Conservation (phyloP, 2,797 vertebrate genomes). For the Gila robusta region DNA sequence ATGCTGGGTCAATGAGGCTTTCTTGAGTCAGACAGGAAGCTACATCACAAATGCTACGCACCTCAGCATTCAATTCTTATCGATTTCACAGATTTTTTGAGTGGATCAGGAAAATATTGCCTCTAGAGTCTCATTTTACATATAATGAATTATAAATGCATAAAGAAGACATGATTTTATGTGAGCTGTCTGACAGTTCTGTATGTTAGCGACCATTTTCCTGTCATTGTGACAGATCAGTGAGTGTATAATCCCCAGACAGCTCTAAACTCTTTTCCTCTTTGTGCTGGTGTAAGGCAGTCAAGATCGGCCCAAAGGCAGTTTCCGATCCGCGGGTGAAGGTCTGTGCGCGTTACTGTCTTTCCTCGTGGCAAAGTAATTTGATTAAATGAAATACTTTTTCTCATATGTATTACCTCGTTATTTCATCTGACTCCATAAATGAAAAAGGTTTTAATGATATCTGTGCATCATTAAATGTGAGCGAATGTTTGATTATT, state of each 20-base stretch:
- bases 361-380: too few relatives aligned
- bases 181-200: neutral
- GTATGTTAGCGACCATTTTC: neutral
- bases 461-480: too few relatives aligned
- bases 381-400: too few relatives aligned
- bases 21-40: conserved; percentile 31
- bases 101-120: conserved; percentile 25
- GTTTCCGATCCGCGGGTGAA: too few relatives aligned
- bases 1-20: conserved; percentile 16
- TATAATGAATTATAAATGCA: conserved; percentile 12
- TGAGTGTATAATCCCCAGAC: neutral
- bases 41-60: conserved; percentile 3
- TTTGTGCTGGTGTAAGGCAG: neutral
- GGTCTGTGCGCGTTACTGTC: too few relatives aligned
- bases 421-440: too few relatives aligned
- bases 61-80: neutral
- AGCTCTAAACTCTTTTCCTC: neutral
- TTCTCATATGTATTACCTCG: too few relatives aligned
- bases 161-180: conserved; percentile 11
- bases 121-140: neutral
- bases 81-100: conserved; percentile 2
- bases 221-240: neutral
- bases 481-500: too few relatives aligned
- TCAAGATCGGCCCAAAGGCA: too few relatives aligned
- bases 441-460: too few relatives aligned